Base-by-base conservation (phyloP, 2,888 invertebrate species). In the Drosophila limbata region DNA sequence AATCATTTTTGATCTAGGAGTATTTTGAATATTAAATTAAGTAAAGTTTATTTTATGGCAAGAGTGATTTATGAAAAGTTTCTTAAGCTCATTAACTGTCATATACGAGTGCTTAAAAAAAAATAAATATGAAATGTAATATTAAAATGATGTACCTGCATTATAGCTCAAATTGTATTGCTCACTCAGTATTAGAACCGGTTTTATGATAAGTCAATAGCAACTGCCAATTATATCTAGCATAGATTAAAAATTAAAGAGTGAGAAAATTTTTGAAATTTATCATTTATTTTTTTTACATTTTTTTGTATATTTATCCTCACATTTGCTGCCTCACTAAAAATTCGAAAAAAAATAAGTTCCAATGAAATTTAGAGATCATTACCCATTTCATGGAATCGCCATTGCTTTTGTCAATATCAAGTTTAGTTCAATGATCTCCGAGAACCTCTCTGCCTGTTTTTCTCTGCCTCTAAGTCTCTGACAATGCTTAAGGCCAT, bases 351-450 rank as follows among this genome's bases (percentile, higher is more conserved):
- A 33, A 33, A 5, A 37, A 37, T 6, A 15, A 15, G 9, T 15
- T 8, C 0, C n/a, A 5, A n/a, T n/a, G 6, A 39, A 6, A 39
- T 39, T 21, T 42, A 4, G 19, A 13, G 19, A 44, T 5, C 17
- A 21, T 21, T 13, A 13, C 13, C 3, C 21, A 17, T 4, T 0
- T 11, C 11, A 10, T 40, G 10, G 40, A 17, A 17, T 40, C 5
- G 17, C 1, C 28, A 10, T 21, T 44, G 9, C n/a, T n/a, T 44
- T 8, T 25, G 15, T 17, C 13, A 17, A 37, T 28, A 5, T 42
- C 15, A 21, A 35, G 31, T 15, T 21, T 61, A 75, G 74, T 79
- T 83, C 69, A 73, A 72, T 73, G 84, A 53, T 53, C 62, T 50
- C 64, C 45, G 15, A 33, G 56, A 21, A 50, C 50, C 37, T 33